Evolutionary conservation across 2,113 vertebrate genomes (phyloP).

Genomic region (Microtus richardsoni): DNA sequence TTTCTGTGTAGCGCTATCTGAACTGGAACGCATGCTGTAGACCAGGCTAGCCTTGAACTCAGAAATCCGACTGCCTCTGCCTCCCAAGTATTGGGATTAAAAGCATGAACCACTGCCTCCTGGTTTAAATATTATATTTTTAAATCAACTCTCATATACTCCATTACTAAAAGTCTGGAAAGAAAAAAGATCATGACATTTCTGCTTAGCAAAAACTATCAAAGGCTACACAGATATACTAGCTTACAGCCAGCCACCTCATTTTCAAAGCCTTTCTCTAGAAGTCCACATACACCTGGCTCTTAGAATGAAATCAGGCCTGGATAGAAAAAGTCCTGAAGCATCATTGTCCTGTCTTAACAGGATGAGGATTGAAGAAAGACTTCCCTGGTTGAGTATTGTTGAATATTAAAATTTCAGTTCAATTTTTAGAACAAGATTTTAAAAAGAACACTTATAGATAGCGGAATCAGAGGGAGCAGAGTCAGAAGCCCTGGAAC

Average conservation of each 20-base stretch:
- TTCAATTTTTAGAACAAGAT: not conserved
- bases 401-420: not conserved
- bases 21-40: not conserved
- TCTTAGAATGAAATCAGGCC: not conserved
- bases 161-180: not conserved
- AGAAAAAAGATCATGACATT: not conserved
- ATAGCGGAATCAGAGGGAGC: not conserved
- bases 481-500: not conserved
- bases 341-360: not conserved
- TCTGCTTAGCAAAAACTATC: not conserved
- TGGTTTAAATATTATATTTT: not conserved
- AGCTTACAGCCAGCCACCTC: not conserved
- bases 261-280: not conserved
- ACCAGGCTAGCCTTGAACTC: not conserved
- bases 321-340: not conserved
- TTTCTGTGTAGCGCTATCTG: not conserved
- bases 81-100: not conserved
- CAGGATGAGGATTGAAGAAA: not conserved
- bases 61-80: not conserved
- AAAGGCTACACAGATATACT: not conserved
- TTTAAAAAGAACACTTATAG: not conserved
- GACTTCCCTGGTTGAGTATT: not conserved
- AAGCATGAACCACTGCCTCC: not conserved
- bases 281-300: not conserved
- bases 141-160: not conserved